Evolutionary conservation across 2,888 invertebrate species (phyloP), one percentile per base, ranked within the genome.

Genomic region (Panopea generosa): DNA sequence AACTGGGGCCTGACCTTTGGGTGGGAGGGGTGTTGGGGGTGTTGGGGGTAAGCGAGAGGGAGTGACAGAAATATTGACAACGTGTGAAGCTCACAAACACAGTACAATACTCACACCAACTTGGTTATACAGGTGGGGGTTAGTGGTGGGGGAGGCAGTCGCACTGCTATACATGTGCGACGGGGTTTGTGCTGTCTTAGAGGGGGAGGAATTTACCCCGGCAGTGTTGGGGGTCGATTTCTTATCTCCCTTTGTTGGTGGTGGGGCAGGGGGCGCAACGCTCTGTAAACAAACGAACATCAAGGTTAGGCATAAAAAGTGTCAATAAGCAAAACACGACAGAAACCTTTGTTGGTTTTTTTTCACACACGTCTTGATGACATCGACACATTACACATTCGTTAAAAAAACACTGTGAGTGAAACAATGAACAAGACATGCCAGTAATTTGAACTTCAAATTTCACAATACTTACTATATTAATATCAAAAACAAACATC

Each of bases 121-220:
- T n/a, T 66, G 62, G 43, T 70, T 74, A 72, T 68, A 62, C 40
- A 71, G 68, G 27, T 72, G 69, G 74, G 76, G 67, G 77, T 82
- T 82, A 82, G 76, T 83, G 45, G 57, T 56, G 65, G 86, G 87
- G 82, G 84, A 86, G 65, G 83, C 81, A 71, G 83, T 81, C 53
- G 53, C 67, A 65, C 60, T 66, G n/a, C 70, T 57, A 68, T 77
- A 77, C 65, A 73, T 74, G 71, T 78, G 84, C 68, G 81, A 78
- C 53, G 84, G 84, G 68, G 82, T 84, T 78, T 82, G 85, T 63
- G 81, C 76, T 65, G 77, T 84, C 85, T 79, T 86, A 77, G 85
- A 84, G 59, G 84, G 74, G 72, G 84, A 84, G 50, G 82, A 66
- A 86, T 86, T 89, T 89, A 90, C 90, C 90, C 86, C 90, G 18